Evolutionary conservation across 2,797 vertebrate genomes (phyloP), one percentile per base, ranked within the genome.

Genomic region (Mormyrus proboscirostris): DNA sequence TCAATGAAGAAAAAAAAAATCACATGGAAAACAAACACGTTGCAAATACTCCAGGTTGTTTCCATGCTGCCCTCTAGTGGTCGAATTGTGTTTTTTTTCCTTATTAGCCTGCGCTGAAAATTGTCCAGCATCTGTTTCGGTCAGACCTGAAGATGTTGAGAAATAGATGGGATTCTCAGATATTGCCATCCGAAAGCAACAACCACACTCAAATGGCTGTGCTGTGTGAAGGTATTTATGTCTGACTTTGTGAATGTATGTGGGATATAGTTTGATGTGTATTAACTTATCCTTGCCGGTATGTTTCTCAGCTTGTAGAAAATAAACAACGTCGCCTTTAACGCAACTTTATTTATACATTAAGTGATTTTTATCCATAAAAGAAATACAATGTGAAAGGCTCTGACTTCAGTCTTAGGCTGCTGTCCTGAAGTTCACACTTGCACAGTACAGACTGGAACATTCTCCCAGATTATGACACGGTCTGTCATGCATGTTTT

Each of bases 261-360:
- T 89, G 49, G 29, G 50, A 89, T 91, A 91, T 91, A 84, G 90
- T 91, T 85, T 14, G 92, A 91, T 90, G 91, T 91, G 22, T 92
- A 91, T 14, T 90, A 85, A 85, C 83, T 51, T 50, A 51, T 51
- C 51, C 25, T 12, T 5, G 47, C 19, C n/a, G 6, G 49, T 25
- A 12, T n/a, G 7, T 50, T 22, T 25, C 49, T 49, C 9, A 10
- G 47, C 47, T 51, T 10, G n/a, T 85, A 16, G 47, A 41, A 85
- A 84, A 50, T 84, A 84, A 50, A 62, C 57, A 85, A 29, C 83
- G 1, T 29, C 25, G 0, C 44, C 5, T 25, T 85, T 51, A 76
- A 41, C 14, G 41, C 50, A 85, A 50, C 83, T 85, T 85, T 50
- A 85, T 85, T 85, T 51, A 41, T 33, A 76, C 33, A 19, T 76